These are phyloP conservation scores for Lamprologus tigripictilis DNA, from an alignment of 2,113 vertebrate genomes.

Conservation along the genomic window DNA sequence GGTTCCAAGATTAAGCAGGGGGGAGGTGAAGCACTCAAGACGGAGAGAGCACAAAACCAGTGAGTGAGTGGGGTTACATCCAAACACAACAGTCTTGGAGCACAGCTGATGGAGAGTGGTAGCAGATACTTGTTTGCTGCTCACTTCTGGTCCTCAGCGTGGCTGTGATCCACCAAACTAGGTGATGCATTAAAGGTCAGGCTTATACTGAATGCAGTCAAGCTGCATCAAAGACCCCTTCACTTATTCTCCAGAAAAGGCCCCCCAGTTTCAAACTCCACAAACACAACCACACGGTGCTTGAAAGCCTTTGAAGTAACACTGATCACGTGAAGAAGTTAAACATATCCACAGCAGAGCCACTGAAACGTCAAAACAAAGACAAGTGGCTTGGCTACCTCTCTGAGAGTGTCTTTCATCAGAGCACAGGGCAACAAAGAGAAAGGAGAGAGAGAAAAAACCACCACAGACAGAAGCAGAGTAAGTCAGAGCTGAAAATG, in stretches of 20 bases:
- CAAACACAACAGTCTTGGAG: constrained; percentile 42
- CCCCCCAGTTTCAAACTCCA: neutral
- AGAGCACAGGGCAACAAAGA: neutral
- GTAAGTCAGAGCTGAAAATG: neutral
- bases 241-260: neutral
- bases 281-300: neutral
- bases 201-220: neutral
- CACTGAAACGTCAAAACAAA: constrained; percentile 43
- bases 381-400: constrained; percentile 11
- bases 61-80: neutral
- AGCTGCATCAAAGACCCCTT: neutral
- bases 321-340: constrained; percentile 5
- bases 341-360: constrained; percentile 15
- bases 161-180: neutral
- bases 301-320: neutral
- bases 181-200: neutral
- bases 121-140: constrained; percentile 32
- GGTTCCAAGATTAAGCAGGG: constrained; percentile 39
- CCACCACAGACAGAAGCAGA: too few relatives aligned
- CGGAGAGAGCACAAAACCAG: constrained; percentile 26
- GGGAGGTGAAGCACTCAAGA: constrained; percentile 10
- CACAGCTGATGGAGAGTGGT: constrained; percentile 1
- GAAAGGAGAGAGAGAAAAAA: neutral
- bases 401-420: constrained; percentile 3
- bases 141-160: constrained; percentile 5